These are phyloP conservation scores for Falco peregrinus DNA, from an alignment of 2,797 vertebrate genomes.

Conservation along the genomic window DNA sequence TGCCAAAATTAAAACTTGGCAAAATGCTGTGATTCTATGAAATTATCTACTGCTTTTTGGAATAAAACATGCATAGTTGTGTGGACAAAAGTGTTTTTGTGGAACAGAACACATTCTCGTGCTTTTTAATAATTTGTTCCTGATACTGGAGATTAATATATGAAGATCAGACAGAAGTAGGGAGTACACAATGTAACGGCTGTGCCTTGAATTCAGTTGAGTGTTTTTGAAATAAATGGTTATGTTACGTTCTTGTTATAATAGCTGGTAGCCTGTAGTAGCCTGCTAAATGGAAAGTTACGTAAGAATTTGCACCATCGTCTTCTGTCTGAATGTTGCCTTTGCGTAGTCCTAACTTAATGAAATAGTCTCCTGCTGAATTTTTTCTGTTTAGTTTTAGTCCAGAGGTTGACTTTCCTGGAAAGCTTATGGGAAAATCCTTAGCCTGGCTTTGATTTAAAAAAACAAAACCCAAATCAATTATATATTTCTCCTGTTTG, in stretches of 20 bases:
- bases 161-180: neutral
- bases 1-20: neutral
- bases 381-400: constrained; percentile 5
- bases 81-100: neutral
- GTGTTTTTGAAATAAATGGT: neutral
- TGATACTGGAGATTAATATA: neutral
- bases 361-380: neutral
- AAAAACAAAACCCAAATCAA: neutral
- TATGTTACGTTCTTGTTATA: neutral
- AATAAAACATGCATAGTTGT: neutral
- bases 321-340: neutral
- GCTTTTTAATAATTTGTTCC: neutral
- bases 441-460: neutral
- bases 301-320: fast-evolving
- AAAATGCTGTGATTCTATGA: neutral
- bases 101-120: neutral
- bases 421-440: constrained; percentile 27
- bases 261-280: neutral
- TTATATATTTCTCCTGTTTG: neutral
- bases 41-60: neutral
- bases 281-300: neutral
- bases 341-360: neutral
- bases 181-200: neutral
- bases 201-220: neutral
- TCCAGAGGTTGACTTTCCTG: constrained; percentile 26